Evolutionary conservation across 2,797 vertebrate species (phyloP), one percentile per base, ranked within the genome.

Genomic region (Anguilla megastoma): DNA sequence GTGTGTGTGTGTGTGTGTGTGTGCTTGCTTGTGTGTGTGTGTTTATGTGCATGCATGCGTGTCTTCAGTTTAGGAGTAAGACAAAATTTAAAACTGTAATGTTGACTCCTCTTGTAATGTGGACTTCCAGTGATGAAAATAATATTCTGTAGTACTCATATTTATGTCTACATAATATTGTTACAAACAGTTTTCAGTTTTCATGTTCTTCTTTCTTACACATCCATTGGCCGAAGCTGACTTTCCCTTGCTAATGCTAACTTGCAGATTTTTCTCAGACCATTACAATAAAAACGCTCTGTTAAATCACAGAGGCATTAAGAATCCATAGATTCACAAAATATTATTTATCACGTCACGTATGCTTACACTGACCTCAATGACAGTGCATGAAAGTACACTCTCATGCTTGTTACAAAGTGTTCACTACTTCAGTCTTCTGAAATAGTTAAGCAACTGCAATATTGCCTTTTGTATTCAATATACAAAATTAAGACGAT

Each of bases 401-500:
- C 45, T 69, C 30, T 66, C 41, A 58, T 60, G 60, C 80, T 87
- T 87, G 87, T 24, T 30, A 63, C 36, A 60, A 85, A 85, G 54
- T 52, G 7, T 66, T 48, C 18, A 50, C 50, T 52, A 5, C 48
- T 83, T 83, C 48, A 83, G 18, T 24, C 80, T 50, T 83, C 21
- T 50, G 18, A 48, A 50, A 1, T 82, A 9, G 80, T 83, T 10
- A 48, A 52, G n/a, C n/a, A 16, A 30, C 82, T 30, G n/a, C 27
- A 48, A 24, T 30, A 8, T 85, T 85, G 16, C 16, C 1, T 63
- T 41, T 60, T 85, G 56, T 69, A 66, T 86, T 63, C 56, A 60
- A 86, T 66, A 86, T 63, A 69, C 85, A 86, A 69, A 60, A 69
- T 66, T 86, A 86, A 66, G 58, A 86, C 36, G 4, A 86, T 45